Evolutionary conservation across 2,888 invertebrate genomes (phyloP).

Genomic region (Catocala sponsa): DNA sequence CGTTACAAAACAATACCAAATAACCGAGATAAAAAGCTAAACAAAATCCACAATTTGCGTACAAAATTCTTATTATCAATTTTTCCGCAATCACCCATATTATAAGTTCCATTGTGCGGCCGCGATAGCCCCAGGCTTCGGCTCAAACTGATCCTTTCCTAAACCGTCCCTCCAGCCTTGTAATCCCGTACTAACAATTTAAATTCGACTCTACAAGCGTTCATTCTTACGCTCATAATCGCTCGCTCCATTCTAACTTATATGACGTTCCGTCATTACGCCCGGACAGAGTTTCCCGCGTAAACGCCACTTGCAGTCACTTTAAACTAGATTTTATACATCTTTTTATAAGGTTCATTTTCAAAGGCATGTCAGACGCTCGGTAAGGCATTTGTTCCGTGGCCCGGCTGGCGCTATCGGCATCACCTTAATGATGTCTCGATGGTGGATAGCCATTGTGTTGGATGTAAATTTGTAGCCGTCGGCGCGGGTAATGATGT

Average conservation of each 20-base stretch:
- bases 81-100: slow-evolving; percentile 81
- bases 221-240: slow-evolving; percentile 71
- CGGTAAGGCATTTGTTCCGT: slow-evolving; percentile 66
- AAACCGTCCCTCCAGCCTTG: slow-evolving; percentile 71
- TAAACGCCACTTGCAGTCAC: slow-evolving; percentile 60
- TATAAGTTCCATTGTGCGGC: slow-evolving; percentile 82
- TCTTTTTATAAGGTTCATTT: slow-evolving; percentile 60
- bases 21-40: slow-evolving; percentile 21
- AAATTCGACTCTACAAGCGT: slow-evolving; percentile 68
- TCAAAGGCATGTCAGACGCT: slow-evolving; percentile 44
- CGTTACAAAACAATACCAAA: slow-evolving; percentile 19
- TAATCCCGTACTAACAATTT: slow-evolving; percentile 55
- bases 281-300: slow-evolving; percentile 52
- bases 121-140: slow-evolving; percentile 80
- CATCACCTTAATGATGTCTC: slow-evolving; percentile 89
- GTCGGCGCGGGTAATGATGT: slow-evolving; percentile 89
- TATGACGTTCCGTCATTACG: slow-evolving; percentile 83
- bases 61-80: slow-evolving; percentile 69
- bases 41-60: slow-evolving; percentile 49
- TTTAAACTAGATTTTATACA: slow-evolving; percentile 52
- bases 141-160: slow-evolving; percentile 80
- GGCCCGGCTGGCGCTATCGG: slow-evolving; percentile 84
- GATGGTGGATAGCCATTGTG: slow-evolving; percentile 88
- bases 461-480: slow-evolving; percentile 88
- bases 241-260: slow-evolving; percentile 67